Conservation (phyloP, 2,113 vertebrate genomes). For the Copsychus sechellarum region DNA sequence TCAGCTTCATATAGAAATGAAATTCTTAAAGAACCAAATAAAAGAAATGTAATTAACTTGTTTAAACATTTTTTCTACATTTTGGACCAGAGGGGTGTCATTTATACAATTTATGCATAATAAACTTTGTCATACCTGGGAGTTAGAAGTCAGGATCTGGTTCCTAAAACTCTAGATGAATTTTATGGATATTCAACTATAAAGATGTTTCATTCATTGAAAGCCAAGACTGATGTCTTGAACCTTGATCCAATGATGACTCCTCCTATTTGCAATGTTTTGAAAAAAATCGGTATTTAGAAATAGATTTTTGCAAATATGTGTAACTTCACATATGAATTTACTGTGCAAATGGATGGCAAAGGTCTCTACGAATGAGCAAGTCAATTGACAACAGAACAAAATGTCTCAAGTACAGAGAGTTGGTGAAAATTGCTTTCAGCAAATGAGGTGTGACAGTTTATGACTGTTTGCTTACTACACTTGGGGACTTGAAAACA, state of each 20-base stretch:
- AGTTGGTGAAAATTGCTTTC: background rate
- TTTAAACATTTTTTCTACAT: background rate
- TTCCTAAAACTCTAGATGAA: background rate
- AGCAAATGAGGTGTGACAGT: background rate
- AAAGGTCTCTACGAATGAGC: background rate
- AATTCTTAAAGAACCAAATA: background rate
- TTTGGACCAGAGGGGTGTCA: background rate
- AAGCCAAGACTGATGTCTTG: background rate
- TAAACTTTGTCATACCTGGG: background rate
- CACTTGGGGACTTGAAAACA: background rate
- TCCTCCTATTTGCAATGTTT: background rate
- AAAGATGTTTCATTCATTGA: background rate
- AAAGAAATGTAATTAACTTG: background rate
- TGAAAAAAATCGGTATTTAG: background rate
- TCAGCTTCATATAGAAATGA: background rate
- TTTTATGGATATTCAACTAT: background rate
- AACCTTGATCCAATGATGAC: background rate
- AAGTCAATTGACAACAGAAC: background rate
- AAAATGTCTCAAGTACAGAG: background rate
- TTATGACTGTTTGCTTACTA: background rate
- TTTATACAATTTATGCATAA: background rate
- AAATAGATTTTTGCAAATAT: background rate
- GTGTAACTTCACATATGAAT: background rate
- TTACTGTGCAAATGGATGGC: background rate
- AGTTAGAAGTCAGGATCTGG: background rate